Evolutionary conservation across 2,888 invertebrate species (phyloP).

Genomic region (Neoitamus cyanurus): DNA sequence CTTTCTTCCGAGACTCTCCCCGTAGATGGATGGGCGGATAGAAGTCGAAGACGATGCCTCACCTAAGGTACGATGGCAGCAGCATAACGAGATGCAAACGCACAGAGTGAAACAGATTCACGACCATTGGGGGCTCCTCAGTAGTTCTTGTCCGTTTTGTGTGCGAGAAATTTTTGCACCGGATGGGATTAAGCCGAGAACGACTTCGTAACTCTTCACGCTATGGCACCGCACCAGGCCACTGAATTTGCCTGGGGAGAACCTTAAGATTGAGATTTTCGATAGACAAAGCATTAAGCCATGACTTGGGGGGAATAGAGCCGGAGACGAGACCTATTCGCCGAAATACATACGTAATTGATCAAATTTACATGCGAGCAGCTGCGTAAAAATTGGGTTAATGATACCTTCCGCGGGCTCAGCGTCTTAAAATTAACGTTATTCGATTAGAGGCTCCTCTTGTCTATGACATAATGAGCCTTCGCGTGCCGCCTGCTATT

Average conservation of each 20-base stretch:
- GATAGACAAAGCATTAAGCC: neutral
- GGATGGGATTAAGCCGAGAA: neutral
- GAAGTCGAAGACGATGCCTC: neutral
- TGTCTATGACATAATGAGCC: neutral
- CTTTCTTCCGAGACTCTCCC: constrained; percentile 4
- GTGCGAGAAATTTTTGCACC: neutral
- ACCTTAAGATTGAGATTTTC: neutral
- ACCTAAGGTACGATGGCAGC: neutral
- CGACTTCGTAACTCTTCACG: neutral
- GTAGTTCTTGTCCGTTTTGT: neutral
- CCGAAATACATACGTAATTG: neutral
- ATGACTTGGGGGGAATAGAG: neutral
- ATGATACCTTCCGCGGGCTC: constrained; percentile 4
- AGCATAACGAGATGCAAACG: constrained; percentile 21
- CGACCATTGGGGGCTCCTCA: neutral
- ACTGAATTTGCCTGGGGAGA: neutral
- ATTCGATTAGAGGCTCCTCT: neutral
- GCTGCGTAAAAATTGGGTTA: constrained; percentile 17
- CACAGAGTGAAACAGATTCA: constrained; percentile 7
- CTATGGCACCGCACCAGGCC: neutral
- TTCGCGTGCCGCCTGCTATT: neutral
- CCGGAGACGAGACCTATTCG: neutral
- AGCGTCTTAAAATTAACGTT: constrained; percentile 1
- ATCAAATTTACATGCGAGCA: constrained; percentile 12
- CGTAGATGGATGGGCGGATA: neutral